Evolutionary conservation across 2,797 vertebrate genomes (phyloP), one percentile per base, ranked within the genome.

Genomic region (Erethizon dorsatum): DNA sequence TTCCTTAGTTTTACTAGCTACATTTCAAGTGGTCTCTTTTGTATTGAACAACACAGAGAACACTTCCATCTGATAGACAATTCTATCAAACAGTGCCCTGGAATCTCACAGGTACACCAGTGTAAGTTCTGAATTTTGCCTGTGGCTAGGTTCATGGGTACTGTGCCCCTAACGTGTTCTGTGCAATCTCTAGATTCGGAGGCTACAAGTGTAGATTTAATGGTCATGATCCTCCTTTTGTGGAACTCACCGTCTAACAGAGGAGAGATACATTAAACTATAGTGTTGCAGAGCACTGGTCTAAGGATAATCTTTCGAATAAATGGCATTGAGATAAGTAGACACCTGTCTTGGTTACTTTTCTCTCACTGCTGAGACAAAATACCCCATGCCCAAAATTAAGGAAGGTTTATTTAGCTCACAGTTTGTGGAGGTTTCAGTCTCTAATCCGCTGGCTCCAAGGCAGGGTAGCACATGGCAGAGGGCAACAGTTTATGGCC

Each of bases 101-200:
- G 18, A 41, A 28, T n/a, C 17, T 41, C 14, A 24, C 12, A 26
- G 5, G 22, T 6, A 1, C 6, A 33, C 47, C 6, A 59, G 13
- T 17, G 7, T 52, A 73, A 80, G n/a, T 63, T 95, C 61, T 88
- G 31, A 87, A 61, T 83, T 61, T 84, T 91, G 63, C 45, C 45
- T 45, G 8, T 67, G 56, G 83, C 22, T 61, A 50, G 24, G 26
- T 80, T 94, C 24, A 9, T 65, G 47, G 41, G 52, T 63, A 61
- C 14, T 85, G 18, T 61, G 56, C 28, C 90, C 56, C 65, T 83
- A 45, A 20, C 85, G 24, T n/a, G 9, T 77, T 41, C 71, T 31
- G 52, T 54, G n/a, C 17, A 87, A 57, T 88, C 88, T 83, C 37
- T 88, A 93, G 80, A 8, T 88, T 82, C 91, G 84, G 41, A 61